Conservation (phyloP, 1,140 invertebrate species). For the Helicoverpa zea region DNA sequence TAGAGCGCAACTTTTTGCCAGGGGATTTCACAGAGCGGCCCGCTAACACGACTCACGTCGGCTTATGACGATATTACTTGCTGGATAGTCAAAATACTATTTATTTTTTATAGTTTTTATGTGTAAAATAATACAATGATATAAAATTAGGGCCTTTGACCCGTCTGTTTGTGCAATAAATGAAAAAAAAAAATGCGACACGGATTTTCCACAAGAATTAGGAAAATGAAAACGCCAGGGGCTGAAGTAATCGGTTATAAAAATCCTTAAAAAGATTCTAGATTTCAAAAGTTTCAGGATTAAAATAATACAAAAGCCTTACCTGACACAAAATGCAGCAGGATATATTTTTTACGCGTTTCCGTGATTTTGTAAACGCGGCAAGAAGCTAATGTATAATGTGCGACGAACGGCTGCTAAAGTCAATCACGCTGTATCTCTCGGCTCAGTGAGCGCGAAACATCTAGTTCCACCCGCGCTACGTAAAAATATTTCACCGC, state of each 20-base stretch:
- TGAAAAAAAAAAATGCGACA: too few relatives aligned
- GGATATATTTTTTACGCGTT: too few relatives aligned
- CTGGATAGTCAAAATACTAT: not conserved
- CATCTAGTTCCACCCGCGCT: not conserved
- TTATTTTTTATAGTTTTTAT: not conserved
- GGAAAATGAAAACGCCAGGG: not conserved
- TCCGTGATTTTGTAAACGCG: too few relatives aligned
- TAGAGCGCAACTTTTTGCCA: constrained; percentile 12
- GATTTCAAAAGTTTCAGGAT: too few relatives aligned
- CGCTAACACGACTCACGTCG: constrained; percentile 5
- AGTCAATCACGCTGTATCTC: constrained; percentile 26
- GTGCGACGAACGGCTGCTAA: not conserved
- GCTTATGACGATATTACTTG: constrained; percentile 19
- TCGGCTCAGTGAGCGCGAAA: constrained; percentile 6
- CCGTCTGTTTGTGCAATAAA: too few relatives aligned
- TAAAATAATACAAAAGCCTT: too few relatives aligned
- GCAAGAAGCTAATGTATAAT: not conserved
- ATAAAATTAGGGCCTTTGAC: too few relatives aligned
- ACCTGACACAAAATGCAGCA: too few relatives aligned
- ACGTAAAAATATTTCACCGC: not conserved
- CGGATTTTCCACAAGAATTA: not conserved
- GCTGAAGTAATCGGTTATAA: too few relatives aligned
- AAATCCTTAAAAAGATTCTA: too few relatives aligned
- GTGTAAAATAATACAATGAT: too few relatives aligned
- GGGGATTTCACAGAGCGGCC: not conserved